Percentiles rank a stretch among this genome's conserved stretches.
Conservation (phyloP, 2,888 invertebrate species). For the Melipona bicolor region DNA sequence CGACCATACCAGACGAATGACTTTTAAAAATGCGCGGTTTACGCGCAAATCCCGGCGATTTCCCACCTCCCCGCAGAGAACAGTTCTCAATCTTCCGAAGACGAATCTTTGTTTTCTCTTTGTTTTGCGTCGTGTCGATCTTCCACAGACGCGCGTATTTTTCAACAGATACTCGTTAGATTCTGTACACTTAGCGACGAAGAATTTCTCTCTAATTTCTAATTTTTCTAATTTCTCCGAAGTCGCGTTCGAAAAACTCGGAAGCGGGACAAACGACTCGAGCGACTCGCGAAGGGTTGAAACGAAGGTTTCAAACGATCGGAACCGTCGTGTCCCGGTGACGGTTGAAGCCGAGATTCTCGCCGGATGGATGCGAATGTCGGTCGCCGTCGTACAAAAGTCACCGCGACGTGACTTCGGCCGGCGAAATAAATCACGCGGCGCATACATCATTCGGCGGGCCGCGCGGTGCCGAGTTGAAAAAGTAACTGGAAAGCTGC, state of each 20-base stretch:
- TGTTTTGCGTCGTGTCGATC: too few relatives aligned
- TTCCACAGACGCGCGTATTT: too few relatives aligned
- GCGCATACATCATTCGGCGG: constrained; percentile 71
- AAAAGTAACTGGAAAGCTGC: constrained; percentile 76
- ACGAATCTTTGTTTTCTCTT: too few relatives aligned
- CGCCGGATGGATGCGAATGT: constrained; percentile 38
- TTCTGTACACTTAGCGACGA: too few relatives aligned
- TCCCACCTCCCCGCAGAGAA: constrained; percentile 34
- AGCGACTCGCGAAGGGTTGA: not conserved
- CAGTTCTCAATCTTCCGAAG: constrained; percentile 14
- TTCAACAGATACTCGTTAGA: too few relatives aligned
- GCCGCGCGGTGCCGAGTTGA: constrained; percentile 63
- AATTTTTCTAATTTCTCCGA: too few relatives aligned
- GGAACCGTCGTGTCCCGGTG: not conserved
- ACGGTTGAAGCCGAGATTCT: not conserved
- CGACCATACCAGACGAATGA: constrained; percentile 48
- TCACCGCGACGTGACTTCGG: constrained; percentile 63
- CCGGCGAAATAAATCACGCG: constrained; percentile 72
- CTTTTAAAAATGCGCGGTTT: constrained; percentile 57
- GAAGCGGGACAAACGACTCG: not conserved
- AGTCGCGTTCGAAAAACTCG: too few relatives aligned
- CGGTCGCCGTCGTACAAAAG: constrained; percentile 47
- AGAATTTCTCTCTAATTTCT: too few relatives aligned
- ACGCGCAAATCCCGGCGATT: constrained; percentile 58
- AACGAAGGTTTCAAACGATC: not conserved